Percentiles rank a stretch among this genome's conserved stretches.
These are phyloP conservation scores for Sciurus vulgaris DNA, from an alignment of 2,797 vertebrate species.

Conservation along the genomic window DNA sequence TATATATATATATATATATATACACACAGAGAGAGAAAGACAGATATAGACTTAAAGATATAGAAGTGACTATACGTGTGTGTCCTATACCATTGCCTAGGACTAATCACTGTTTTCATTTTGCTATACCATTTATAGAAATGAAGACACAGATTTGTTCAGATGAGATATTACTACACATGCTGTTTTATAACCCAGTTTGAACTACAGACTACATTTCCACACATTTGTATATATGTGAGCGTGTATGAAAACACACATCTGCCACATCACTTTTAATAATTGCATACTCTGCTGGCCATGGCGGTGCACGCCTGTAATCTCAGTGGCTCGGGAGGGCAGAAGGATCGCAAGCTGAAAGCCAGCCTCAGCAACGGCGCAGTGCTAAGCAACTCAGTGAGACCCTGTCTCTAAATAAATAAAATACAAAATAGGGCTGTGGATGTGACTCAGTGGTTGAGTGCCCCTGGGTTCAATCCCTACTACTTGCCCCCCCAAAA, in stretches of 20 bases:
- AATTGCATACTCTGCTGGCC: neutral
- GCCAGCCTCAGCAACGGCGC: no score
- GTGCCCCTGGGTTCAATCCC: no score
- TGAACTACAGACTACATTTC: neutral
- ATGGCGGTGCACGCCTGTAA: no score
- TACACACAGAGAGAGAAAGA: neutral
- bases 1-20: no score
- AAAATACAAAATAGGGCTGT: no score
- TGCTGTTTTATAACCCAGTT: neutral
- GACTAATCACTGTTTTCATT: neutral
- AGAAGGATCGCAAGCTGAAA: no score
- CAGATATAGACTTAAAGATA: no score
- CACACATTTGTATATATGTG: neutral
- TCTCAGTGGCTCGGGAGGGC: no score
- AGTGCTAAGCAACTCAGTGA: no score
- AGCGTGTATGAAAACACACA: neutral
- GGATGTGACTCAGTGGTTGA: no score
- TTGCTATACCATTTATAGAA: neutral
- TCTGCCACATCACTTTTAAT: neutral
- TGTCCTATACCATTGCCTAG: neutral
- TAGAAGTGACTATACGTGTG: neutral
- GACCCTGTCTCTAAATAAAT: no score
- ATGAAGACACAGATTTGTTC: neutral
- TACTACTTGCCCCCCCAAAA: neutral
- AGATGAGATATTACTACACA: slow-evolving; percentile 17